phyloP scores from a whole-genome alignment of 2,113 vertebrate genomes.

The Takifugu flavidus region DNA sequence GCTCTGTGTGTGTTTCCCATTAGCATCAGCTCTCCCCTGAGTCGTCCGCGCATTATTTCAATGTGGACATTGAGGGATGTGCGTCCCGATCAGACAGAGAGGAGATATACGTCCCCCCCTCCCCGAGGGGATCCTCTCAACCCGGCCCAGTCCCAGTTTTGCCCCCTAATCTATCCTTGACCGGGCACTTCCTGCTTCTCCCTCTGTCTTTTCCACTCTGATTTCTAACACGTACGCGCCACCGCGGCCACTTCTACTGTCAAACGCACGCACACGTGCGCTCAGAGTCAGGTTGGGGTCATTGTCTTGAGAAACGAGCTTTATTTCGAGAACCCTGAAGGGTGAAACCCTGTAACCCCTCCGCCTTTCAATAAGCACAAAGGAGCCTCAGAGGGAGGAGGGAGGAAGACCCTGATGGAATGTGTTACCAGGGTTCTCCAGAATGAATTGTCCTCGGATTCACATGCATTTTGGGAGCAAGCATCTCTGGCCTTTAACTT shows the following conservation, averaged over 20 bases:
- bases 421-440: conserved; percentile 67
- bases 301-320: conserved; percentile 57
- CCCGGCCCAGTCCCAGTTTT: background rate
- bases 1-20: conserved; percentile 41
- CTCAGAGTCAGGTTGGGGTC: conserved; percentile 57
- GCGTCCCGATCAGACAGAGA: conserved; percentile 16
- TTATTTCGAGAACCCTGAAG: conserved; percentile 70
- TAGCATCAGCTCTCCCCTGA: conserved; percentile 30
- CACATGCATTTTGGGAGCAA: conserved; percentile 18
- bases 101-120: conserved; percentile 34
- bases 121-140: conserved; percentile 20
- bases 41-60: conserved; percentile 52
- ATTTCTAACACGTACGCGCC: background rate
- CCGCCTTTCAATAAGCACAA: conserved; percentile 67
- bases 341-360: conserved; percentile 73
- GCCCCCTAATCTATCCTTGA: conserved; percentile 43
- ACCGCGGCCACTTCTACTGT: background rate
- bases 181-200: conserved; percentile 30
- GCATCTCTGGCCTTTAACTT: background rate
- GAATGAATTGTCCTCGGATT: conserved; percentile 36
- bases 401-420: conserved; percentile 58
- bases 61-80: conserved; percentile 5
- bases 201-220: conserved; percentile 23
- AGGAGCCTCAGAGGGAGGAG: conserved; percentile 61
- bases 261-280: conserved; percentile 5